Conservation (phyloP, 2,113 vertebrate genomes). For the Labeo rohita region DNA sequence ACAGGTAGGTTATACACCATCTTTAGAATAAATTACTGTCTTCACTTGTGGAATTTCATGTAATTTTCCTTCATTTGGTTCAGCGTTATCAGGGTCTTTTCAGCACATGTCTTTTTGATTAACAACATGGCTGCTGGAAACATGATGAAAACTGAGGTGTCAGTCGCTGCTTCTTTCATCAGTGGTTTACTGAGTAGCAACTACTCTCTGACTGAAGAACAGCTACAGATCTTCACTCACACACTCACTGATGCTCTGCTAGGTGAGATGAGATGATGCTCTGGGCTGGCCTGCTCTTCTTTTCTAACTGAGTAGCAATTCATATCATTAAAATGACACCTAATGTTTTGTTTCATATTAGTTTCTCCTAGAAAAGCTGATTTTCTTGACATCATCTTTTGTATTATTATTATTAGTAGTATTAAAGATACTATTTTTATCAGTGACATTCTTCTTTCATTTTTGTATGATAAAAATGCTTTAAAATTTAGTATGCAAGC, state of each 20-base stretch:
- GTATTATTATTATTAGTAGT: neutral
- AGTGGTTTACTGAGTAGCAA: conserved; percentile 76
- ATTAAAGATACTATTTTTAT: neutral
- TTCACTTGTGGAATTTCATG: neutral
- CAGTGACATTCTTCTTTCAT: too few relatives aligned
- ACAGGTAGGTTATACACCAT: neutral
- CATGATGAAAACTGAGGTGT: conserved; percentile 78
- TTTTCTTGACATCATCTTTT: neutral
- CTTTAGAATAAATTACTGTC: neutral
- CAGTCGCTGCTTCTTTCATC: conserved; percentile 80
- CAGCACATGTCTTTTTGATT: neutral
- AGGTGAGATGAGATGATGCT: conserved; percentile 67
- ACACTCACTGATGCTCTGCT: conserved; percentile 78
- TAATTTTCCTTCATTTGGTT: neutral
- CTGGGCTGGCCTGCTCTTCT: neutral
- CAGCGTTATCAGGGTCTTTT: neutral
- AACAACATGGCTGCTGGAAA: neutral
- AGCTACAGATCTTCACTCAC: conserved; percentile 77
- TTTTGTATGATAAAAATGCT: neutral
- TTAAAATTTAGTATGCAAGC: neutral
- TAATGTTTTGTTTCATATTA: neutral
- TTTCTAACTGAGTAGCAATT: neutral
- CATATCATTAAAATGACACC: neutral
- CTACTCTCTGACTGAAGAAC: conserved; percentile 78
- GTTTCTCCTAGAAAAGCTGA: neutral